Base-by-base conservation (phyloP, 2,888 invertebrate species). In the Scaptomyza cyrtandrae region DNA sequence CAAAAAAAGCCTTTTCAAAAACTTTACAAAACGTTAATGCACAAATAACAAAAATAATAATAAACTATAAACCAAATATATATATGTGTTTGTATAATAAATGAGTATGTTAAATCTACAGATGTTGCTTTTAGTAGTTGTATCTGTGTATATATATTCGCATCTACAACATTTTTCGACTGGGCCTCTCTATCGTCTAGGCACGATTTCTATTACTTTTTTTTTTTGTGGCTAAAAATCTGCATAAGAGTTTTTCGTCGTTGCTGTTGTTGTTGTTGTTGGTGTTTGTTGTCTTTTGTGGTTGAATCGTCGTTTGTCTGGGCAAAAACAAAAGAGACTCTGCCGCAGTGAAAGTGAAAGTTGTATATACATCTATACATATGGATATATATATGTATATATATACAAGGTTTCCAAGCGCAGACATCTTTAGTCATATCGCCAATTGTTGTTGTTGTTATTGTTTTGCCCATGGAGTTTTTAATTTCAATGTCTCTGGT, bases 331-430 rank as follows among this genome's bases (percentile, higher is more conserved):
- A 85, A 85, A 81, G 79, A 63, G 66, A 70, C 75, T 76, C 69
- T 50, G 74, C 68, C 62, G 63, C 89, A 86, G 86, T 89, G 86
- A 86, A 86, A 86, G 86, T 86, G 86, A 86, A 86, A 86, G 86
- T 88, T 88, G 66, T 68, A 9, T 27, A 11, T 49, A 41, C 56
- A 33, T 55, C 53, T 39, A 50, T 55, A 56, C 31, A 52, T 70
- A 44, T 52, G 46, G n/a, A 31, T 35, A 43, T 53, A 54, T 35
- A 49, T 70, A 41, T 52, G 43, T 16, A 31, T 37, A 39, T 45
- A 45, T 60, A 41, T 62, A 80, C 79, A 81, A 75, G 71, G 85
- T 87, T 71, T 85, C 55, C 71, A 71, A 71, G 60, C 52, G 33
- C 39, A 39, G 64, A 55, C 62, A 39, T 79, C 71, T 82, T 57